phyloP scores from a whole-genome alignment of 2,888 invertebrate species.

The Hirudinaria manillensis region DNA sequence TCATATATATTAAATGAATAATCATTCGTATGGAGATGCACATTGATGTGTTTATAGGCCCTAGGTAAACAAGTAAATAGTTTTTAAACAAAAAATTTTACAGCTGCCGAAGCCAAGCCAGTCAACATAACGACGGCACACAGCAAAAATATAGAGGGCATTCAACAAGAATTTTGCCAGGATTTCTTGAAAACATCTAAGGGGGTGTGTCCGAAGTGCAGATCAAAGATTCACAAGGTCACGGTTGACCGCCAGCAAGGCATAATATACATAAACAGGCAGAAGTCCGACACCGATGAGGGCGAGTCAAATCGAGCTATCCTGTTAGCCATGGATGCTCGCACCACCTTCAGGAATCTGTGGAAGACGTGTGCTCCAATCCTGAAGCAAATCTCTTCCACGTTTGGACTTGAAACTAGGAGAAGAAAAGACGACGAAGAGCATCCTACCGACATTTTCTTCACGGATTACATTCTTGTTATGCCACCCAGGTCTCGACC shows the following conservation, averaged over 20 bases:
- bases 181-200: no score
- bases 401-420: slow-evolving; percentile 39
- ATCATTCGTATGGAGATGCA: neutral
- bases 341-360: slow-evolving; percentile 58
- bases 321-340: slow-evolving; percentile 50
- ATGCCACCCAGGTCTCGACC: slow-evolving; percentile 81
- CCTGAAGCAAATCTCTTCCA: slow-evolving; percentile 5
- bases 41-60: neutral
- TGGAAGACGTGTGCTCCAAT: slow-evolving; percentile 62
- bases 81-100: no score
- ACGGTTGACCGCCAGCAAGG: no score
- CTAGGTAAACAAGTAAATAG: no score
- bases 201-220: no score
- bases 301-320: neutral
- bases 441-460: slow-evolving; percentile 72
- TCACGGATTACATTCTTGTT: slow-evolving; percentile 76
- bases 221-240: no score
- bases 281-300: neutral
- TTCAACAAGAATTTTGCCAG: no score
- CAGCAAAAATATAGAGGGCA: no score
- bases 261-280: neutral
- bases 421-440: slow-evolving; percentile 24
- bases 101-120: no score
- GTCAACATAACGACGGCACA: no score
- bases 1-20: neutral